phyloP scores from a whole-genome alignment of 2,888 invertebrate genomes.

The Automeris io region DNA sequence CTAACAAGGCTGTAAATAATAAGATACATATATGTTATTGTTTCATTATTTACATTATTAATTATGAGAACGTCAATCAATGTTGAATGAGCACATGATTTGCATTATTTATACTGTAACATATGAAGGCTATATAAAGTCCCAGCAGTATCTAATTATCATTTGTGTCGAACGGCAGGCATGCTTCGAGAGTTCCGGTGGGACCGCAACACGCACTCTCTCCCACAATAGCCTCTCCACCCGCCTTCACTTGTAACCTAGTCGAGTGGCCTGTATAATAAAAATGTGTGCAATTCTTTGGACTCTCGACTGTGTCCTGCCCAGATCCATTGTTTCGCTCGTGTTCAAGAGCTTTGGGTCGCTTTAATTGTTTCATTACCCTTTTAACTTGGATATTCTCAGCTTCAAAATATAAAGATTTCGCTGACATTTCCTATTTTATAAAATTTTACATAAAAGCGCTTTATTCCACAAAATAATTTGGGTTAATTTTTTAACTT shows the following conservation, averaged over 20 bases:
- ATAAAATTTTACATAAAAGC: not conserved
- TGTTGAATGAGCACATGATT: not conserved
- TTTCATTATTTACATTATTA: constrained; percentile 3
- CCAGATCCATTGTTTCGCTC: constrained; percentile 37
- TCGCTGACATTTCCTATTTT: constrained; percentile 22
- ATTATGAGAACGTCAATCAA: constrained; percentile 9
- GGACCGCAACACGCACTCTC: constrained; percentile 43
- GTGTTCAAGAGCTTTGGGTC: constrained; percentile 40
- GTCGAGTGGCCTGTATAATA: constrained; percentile 48
- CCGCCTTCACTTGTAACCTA: constrained; percentile 44
- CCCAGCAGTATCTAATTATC: constrained; percentile 36
- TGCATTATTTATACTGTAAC: not conserved
- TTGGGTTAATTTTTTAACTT: not conserved
- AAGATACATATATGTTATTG: not conserved
- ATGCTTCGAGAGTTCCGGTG: constrained; percentile 38
- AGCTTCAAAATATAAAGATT: constrained; percentile 25
- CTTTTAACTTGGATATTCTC: constrained; percentile 29
- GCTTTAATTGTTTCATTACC: constrained; percentile 45
- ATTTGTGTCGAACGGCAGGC: constrained; percentile 26
- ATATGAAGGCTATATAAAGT: not conserved
- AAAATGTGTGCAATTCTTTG: constrained; percentile 44
- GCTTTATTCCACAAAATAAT: not conserved
- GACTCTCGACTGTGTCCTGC: constrained; percentile 35
- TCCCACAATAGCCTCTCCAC: constrained; percentile 43
- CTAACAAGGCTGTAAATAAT: not conserved